phyloP scores from a whole-genome alignment of 2,797 vertebrate species.

The Gallinago nigripennis region DNA sequence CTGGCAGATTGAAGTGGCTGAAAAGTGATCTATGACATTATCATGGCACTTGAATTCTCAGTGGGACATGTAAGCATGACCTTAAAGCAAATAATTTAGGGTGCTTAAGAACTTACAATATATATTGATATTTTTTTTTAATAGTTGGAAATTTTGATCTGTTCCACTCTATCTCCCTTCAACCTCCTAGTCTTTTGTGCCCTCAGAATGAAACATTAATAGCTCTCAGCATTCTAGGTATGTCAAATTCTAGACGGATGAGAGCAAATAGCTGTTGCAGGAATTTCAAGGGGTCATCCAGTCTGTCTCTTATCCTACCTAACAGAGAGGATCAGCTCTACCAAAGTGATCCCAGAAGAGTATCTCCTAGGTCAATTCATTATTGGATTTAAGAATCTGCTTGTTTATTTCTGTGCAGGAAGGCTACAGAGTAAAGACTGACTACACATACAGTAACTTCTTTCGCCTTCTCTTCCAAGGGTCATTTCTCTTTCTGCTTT shows the following conservation, averaged over 20 bases:
- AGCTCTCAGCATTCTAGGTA: background rate
- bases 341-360: background rate
- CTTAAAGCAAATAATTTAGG: background rate
- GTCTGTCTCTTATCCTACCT: background rate
- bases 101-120: background rate
- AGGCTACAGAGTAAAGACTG: background rate
- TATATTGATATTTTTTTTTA: background rate
- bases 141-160: background rate
- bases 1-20: background rate
- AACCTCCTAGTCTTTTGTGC: background rate
- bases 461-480: background rate
- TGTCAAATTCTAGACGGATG: background rate
- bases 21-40: background rate
- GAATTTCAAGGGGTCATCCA: background rate
- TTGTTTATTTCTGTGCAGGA: background rate
- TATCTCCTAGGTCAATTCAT: background rate
- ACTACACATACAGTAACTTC: background rate
- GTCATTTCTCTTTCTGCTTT: background rate
- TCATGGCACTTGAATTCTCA: background rate
- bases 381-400: background rate
- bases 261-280: background rate
- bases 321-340: background rate
- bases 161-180: background rate
- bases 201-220: background rate
- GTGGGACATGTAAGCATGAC: background rate